These are phyloP conservation scores for Lacanobia wlatinum DNA, from an alignment of 2,888 invertebrate genomes.

Conservation along the genomic window DNA sequence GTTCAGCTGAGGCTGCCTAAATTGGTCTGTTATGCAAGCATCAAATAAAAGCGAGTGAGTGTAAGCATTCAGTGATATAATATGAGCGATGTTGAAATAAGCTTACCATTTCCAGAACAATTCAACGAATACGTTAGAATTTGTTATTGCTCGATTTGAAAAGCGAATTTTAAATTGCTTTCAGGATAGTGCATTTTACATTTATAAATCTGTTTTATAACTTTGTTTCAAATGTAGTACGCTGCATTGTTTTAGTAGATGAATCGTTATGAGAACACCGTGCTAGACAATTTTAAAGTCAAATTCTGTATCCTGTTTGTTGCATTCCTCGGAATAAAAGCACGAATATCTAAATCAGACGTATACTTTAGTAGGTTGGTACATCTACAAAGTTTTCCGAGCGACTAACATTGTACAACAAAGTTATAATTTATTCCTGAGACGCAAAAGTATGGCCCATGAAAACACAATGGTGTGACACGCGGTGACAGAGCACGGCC, in stretches of 20 bases:
- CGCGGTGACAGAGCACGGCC: conserved; percentile 46
- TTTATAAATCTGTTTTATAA: conserved; percentile 53
- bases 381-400: conserved; percentile 22
- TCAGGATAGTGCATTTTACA: conserved; percentile 49
- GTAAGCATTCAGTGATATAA: conserved; percentile 74
- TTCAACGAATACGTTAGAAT: conserved; percentile 65
- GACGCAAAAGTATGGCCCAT: conserved; percentile 50
- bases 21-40: conserved; percentile 81
- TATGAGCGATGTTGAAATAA: conserved; percentile 74
- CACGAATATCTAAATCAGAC: conserved; percentile 13
- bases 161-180: conserved; percentile 66
- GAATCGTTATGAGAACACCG: conserved; percentile 34
- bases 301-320: conserved; percentile 25
- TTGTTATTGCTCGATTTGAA: conserved; percentile 72
- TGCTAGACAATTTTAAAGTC: conserved; percentile 18
- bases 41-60: conserved; percentile 78
- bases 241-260: conserved; percentile 49
- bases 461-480: conserved; percentile 48
- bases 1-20: conserved; percentile 80
- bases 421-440: conserved; percentile 60
- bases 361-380: conserved; percentile 16
- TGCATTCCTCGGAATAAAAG: conserved; percentile 20
- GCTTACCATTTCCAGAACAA: conserved; percentile 71
- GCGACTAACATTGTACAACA: conserved; percentile 39
- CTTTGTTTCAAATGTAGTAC: conserved; percentile 30